Evolutionary conservation across 2,888 invertebrate species (phyloP).

Genomic region (Glaucopsyche alexis): DNA sequence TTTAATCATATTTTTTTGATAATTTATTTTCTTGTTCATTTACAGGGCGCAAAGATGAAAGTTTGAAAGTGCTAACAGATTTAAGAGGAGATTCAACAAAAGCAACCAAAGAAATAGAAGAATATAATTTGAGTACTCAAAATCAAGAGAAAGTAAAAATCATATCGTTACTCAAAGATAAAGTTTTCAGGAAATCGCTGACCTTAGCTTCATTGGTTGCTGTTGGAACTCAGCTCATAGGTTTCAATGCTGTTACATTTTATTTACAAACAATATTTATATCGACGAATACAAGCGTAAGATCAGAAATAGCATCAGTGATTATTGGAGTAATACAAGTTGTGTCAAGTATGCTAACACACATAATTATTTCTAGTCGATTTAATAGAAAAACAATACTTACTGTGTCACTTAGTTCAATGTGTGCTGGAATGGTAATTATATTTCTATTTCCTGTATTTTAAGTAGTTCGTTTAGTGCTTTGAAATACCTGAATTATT

Average conservation of each 20-base stretch:
- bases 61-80: constrained; percentile 23
- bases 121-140: constrained; percentile 43
- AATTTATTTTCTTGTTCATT: neutral
- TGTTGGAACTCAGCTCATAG: constrained; percentile 44
- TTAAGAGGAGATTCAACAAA: neutral
- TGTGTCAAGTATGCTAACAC: constrained; percentile 48
- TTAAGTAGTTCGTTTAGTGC: neutral
- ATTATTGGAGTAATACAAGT: constrained; percentile 53
- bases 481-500: neutral
- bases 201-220: constrained; percentile 40
- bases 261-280: constrained; percentile 56
- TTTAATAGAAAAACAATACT: constrained; percentile 51
- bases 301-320: constrained; percentile 51
- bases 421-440: constrained; percentile 47
- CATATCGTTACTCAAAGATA: constrained; percentile 42
- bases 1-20: too few species aligned
- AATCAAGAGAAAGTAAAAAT: constrained; percentile 35
- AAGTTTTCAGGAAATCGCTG: constrained; percentile 43
- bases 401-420: constrained; percentile 40
- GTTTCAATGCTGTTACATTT: constrained; percentile 52
- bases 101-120: constrained; percentile 47
- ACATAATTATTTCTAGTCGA: constrained; percentile 45
- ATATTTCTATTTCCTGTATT: neutral
- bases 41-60: constrained; percentile 13
- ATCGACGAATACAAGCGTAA: constrained; percentile 51